Base-by-base conservation (phyloP, 1,140 invertebrate genomes). In the Trichonephila inaurata region DNA sequence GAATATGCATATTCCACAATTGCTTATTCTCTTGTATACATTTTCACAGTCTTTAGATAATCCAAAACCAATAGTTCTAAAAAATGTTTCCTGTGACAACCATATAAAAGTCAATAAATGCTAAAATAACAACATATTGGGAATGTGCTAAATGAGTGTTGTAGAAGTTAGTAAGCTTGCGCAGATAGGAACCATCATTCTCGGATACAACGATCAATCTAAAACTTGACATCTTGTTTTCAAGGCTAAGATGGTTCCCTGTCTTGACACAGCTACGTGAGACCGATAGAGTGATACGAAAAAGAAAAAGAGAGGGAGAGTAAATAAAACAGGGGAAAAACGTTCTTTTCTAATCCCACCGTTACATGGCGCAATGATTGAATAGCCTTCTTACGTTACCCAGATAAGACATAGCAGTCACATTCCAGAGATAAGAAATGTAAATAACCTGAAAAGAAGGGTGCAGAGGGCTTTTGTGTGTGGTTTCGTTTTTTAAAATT, bases 351-450 rank as follows among this genome's bases (percentile, higher is more conserved):
- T 92, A 92, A 92, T 87, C 83, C 82, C 44, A 64, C 60, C 77
- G 18, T 61, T 87, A 87, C 91, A 86, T 44, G 91, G 44, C 66
- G 62, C 40, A 86, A 87, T 92, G 91, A 92, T 92, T 92, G 91
- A 92, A 92, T 72, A 21, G 64, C 21, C 28, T 82, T 66, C 91
- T 92, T 86, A 87, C 28, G 82, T 92, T 92, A 64, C 91, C 16
- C 61, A 82, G 89, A 91, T 91, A 91, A 91, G 89, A 62, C 51
- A 14, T 16, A 19, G 16, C 40, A 61, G 24, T 62, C 72, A 62
- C 61, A 69, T 89, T 51, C 60, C 62, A 3, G 64, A 89, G 33
- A 69, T 69, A 69, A 72, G 64, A 64, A 89, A 89, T 69, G 64
- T 89, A 89, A 89, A 89, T 69, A 44, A 69, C 33, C 40, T 44